These are phyloP conservation scores for Apis dorsata DNA, from an alignment of 1,140 invertebrate genomes.

Conservation along the genomic window DNA sequence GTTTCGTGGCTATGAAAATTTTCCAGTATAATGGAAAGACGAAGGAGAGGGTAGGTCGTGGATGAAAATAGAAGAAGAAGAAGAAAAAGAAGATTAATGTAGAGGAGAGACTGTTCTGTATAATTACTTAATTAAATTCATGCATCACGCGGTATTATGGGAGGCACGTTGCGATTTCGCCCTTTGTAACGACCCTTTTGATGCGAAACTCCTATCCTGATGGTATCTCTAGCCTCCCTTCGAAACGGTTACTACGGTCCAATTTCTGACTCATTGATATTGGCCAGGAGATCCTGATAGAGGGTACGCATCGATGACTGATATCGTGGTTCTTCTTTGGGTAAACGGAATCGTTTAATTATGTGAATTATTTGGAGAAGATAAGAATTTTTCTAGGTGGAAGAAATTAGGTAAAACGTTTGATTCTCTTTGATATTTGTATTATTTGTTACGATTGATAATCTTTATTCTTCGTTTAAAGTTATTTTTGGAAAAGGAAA, in stretches of 20 bases:
- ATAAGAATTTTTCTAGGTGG: no score
- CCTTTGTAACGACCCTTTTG: constrained; percentile 55
- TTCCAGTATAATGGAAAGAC: constrained; percentile 22
- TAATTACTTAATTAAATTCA: constrained; percentile 73
- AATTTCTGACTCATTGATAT: constrained; percentile 37
- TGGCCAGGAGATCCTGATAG: constrained; percentile 6
- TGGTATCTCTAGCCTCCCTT: constrained; percentile 23
- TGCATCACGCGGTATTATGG: constrained; percentile 65
- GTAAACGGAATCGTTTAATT: not conserved
- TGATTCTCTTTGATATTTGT: no score
- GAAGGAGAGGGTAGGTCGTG: not conserved
- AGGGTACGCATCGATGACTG: constrained; percentile 15
- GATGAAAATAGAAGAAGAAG: not conserved
- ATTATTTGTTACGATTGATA: no score
- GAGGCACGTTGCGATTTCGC: constrained; percentile 20
- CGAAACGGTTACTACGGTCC: constrained; percentile 7
- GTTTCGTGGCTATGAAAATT: not conserved
- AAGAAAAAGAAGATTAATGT: constrained; percentile 50
- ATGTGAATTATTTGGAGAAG: not conserved
- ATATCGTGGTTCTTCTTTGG: not conserved
- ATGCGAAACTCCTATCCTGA: constrained; percentile 25
- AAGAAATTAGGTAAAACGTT: no score
- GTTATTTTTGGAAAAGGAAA: no score
- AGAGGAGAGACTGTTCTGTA: constrained; percentile 28
- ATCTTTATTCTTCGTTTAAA: no score